phyloP scores from a whole-genome alignment of 2,888 invertebrate genomes.

The Ptycholaimellus sp. region DNA sequence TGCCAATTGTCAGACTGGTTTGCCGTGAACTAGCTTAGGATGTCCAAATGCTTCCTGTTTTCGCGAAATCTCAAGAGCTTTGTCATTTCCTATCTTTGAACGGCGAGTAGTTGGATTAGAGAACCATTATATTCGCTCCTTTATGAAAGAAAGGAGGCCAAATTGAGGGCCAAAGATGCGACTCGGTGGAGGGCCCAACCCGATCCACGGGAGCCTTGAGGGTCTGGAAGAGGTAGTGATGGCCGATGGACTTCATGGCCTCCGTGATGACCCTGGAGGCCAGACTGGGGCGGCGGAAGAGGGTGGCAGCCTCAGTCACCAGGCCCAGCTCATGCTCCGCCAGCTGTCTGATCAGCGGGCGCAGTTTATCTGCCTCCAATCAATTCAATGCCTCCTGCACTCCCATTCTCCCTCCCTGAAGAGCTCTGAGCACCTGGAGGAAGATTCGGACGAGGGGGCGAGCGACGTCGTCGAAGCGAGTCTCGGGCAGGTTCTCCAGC shows the following conservation, averaged over 20 bases:
- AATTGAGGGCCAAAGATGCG: neutral
- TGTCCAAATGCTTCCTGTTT: too few species aligned
- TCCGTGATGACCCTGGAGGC: conserved; percentile 21
- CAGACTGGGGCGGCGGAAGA: conserved; percentile 21
- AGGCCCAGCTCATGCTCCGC: too few species aligned
- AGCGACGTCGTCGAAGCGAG: conserved; percentile 14
- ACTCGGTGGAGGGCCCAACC: conserved; percentile 8
- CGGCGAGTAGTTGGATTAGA: too few species aligned
- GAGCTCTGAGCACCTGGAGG: conserved; percentile 11
- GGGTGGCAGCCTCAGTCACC: conserved; percentile 20
- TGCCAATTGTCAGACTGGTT: conserved; percentile 6
- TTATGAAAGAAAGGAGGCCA: neutral
- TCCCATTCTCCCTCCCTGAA: neutral
- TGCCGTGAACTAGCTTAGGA: too few species aligned
- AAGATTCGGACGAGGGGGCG: conserved; percentile 19
- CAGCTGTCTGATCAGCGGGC: neutral
- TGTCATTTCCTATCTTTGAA: too few species aligned
- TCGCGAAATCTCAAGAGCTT: too few species aligned
- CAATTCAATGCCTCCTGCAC: neutral
- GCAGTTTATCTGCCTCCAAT: neutral
- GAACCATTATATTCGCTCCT: too few species aligned
- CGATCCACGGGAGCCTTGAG: conserved; percentile 20
- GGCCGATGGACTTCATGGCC: conserved; percentile 19
- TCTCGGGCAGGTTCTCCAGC: conserved; percentile 2
- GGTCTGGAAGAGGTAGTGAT: conserved; percentile 17